Evolutionary conservation across 2,797 vertebrate species (phyloP).

Genomic region (Sardinella longiceps): DNA sequence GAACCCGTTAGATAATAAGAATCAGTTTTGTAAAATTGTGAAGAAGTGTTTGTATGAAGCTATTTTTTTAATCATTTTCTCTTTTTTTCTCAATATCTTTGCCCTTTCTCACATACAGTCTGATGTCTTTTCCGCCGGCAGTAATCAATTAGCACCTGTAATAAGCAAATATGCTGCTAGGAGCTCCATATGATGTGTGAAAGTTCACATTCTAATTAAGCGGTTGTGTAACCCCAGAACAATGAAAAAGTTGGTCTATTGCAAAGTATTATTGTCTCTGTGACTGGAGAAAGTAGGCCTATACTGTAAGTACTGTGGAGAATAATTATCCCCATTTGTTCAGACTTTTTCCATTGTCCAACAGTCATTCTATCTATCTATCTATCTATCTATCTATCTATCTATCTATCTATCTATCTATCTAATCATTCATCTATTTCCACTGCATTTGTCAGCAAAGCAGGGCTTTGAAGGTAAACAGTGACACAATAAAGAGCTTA

Average conservation of each 20-base stretch:
- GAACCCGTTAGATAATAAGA: too few species aligned
- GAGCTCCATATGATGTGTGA: constrained; percentile 18
- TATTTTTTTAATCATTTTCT: too few species aligned
- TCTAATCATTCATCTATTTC: not conserved
- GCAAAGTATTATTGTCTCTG: not conserved
- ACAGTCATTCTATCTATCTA: not conserved
- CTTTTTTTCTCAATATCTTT: too few species aligned
- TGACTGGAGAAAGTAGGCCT: not conserved
- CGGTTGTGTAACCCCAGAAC: not conserved
- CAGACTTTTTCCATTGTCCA: not conserved
- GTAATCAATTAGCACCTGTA: constrained; percentile 29
- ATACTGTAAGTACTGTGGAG: not conserved
- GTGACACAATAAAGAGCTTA: constrained; percentile 45
- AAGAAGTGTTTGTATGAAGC: too few species aligned
- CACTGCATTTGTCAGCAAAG: constrained; percentile 34
- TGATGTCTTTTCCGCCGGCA: not conserved
- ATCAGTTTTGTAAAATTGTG: not conserved
- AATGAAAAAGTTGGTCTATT: not conserved
- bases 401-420: not conserved
- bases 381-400: not conserved
- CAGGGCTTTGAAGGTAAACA: constrained; percentile 41
- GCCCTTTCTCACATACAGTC: not conserved
- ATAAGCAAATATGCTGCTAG: constrained; percentile 22
- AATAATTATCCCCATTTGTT: too few species aligned
- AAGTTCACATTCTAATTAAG: constrained; percentile 35